Base-by-base conservation (phyloP, 2,797 vertebrate species). In the Manis crassicaudata region DNA sequence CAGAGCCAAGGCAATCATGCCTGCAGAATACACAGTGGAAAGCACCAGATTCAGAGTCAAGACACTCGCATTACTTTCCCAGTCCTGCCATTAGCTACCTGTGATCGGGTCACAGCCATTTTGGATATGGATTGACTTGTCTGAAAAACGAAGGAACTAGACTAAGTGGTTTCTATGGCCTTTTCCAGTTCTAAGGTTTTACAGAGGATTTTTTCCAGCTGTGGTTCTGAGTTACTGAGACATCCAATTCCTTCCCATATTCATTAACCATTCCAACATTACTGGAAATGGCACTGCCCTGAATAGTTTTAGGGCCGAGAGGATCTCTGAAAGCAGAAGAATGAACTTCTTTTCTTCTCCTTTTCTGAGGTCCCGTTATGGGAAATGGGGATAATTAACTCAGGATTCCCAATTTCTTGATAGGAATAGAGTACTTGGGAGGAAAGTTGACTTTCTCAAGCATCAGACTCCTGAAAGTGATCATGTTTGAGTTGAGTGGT, bases 381-480 rank as follows among this genome's bases (percentile, higher is more conserved):
- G 32, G 43, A 50, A 92, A 75, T n/a, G 3, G 14, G 20, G 17
- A 12, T 46, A 18, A 56, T 60, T 35, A 32, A 54, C 37, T 60
- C 52, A 73, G 37, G 37, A 83, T 63, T n/a, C 23, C 62, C 40
- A 6, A 7, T 58, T 82, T 93, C 54, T 73, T 50, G 16, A 68
- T 8, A 81, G n/a, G n/a, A 82, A 93, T 10, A 84, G 37, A 77
- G 17, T 13, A n/a, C n/a, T 20, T 77, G 14, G 52, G 32, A 83
- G 40, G 17, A 65, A 73, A 92, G 54, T 35, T 86, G 73, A 73
- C 70, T 86, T 90, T 87, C 77, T 23, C 90, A 86, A 73, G 62
- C 76, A 29, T 46, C 50, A 63, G 68, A 81, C 65, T 92, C 58
- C 79, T 60, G 54, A 93, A 89, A 96, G 72, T 46, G 72, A 94